Conservation (phyloP, 2,797 vertebrate species). For the Nothura maculosa region DNA sequence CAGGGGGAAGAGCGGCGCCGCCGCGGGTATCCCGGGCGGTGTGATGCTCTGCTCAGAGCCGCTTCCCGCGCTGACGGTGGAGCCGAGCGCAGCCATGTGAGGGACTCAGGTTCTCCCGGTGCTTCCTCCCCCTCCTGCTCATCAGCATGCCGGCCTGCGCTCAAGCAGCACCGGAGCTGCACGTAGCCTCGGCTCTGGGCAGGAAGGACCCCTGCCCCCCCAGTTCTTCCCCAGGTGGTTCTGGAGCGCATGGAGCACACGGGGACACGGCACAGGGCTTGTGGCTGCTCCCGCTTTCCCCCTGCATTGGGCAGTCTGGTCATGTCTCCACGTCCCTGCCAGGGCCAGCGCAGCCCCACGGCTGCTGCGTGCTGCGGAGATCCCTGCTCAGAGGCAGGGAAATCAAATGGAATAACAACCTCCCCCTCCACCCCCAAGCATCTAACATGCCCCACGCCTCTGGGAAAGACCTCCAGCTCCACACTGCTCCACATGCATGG, state of each 20-base stretch:
- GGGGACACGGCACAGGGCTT: no score
- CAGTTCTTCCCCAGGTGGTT: no score
- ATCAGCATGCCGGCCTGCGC: neutral
- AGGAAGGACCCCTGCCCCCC: no score
- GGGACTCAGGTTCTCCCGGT: neutral
- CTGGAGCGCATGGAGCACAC: no score
- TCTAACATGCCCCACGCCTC: no score
- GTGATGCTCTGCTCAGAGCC: neutral
- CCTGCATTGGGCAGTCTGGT: constrained; percentile 39
- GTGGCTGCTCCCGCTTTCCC: no score
- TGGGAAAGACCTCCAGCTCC: no score
- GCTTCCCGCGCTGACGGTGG: neutral
- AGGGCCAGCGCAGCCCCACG: constrained; percentile 24
- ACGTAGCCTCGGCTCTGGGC: no score
- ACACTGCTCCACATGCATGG: no score
- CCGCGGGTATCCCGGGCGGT: neutral
- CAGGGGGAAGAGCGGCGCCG: neutral
- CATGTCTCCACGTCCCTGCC: constrained; percentile 56
- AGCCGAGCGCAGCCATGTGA: no score
- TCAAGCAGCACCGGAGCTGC: no score
- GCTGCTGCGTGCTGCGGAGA: constrained; percentile 59
- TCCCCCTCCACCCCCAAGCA: neutral
- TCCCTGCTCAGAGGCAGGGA: constrained; percentile 67
- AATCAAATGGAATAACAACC: constrained; percentile 31
- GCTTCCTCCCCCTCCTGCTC: neutral